Evolutionary conservation across 64 coral and sea anemone genomes (phyloP).

Genomic region (Pachyseris speciosa): DNA sequence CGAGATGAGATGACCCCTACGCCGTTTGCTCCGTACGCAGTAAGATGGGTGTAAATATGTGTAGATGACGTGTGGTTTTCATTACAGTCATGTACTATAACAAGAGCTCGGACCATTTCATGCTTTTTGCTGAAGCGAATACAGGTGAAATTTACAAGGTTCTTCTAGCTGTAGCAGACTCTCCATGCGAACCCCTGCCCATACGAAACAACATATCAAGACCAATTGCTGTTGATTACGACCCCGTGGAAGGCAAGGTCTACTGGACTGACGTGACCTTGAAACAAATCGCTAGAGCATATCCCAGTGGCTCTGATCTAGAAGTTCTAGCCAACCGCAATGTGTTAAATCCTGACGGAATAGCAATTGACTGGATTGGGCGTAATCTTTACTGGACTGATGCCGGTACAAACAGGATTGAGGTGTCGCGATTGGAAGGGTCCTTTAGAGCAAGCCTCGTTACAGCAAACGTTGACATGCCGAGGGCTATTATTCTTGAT

Average conservation of each 20-base stretch:
- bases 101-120: constrained; percentile 13
- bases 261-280: constrained; percentile 72
- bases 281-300: constrained; percentile 27
- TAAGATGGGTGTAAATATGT: background rate
- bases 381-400: constrained; percentile 87
- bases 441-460: constrained; percentile 51
- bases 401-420: constrained; percentile 37
- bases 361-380: constrained; percentile 73
- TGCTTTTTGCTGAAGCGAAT: constrained; percentile 47
- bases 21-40: background rate
- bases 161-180: constrained; percentile 2
- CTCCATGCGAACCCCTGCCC: background rate
- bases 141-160: constrained; percentile 45
- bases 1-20: background rate
- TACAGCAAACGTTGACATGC: constrained; percentile 18
- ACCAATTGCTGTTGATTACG: constrained; percentile 63
- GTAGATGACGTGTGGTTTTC: background rate
- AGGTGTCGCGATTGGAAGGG: constrained; percentile 69
- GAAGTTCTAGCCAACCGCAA: constrained; percentile 48
- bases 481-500: constrained; percentile 58
- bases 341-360: constrained; percentile 49
- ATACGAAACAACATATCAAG: constrained; percentile 12
- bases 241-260: constrained; percentile 34
- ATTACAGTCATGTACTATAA: background rate
- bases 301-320: constrained; percentile 27